Base-by-base conservation (phyloP, 1,140 invertebrate species). In the Anastrepha obliqua region DNA sequence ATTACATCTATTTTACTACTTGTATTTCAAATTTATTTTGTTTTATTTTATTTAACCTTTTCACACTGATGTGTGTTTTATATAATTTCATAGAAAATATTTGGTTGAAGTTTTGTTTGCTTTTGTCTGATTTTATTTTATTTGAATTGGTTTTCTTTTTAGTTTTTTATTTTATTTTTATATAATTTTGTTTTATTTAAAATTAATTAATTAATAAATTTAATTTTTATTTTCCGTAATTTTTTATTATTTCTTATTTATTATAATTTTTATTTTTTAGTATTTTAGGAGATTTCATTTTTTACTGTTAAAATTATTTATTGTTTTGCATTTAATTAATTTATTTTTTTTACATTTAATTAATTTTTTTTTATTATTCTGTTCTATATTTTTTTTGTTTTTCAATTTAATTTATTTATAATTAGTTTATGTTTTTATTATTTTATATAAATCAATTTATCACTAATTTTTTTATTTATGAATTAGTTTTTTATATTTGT, bases 391-490 rank as follows among this genome's bases (percentile, higher is more conserved):
- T 47, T 47, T 62, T 86, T 86, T 86, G 42, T 64, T 13, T 39
- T 64, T n/a, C 29, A 29, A 15, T 44, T 64, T 44, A 86, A 29
- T 29, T 29, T 29, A 29, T 29, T 29, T 29, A 29, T 29, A 47
- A 17, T 64, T 64, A 47, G 42, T 64, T 86, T 42, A 64, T 44
- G 44, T 17, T 64, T 86, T 44, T 64, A 64, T 55, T 47, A n/a
- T 86, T 64, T 64, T 60, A 59, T 85, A 55, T 59, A 51, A 59
- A 58, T 9, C 65, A 70, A 11, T n/a, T 29, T 74, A 60, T 86
- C 59, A 60, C 29, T 42, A 60, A 86, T 62, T 62, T 59, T 62
- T 42, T 62, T 86, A 62, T 86, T 85, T 62, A 15, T 86, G 29
- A 29, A 29, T 29, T 29, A 29, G 29, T 15, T 60, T 29, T 60